Evolutionary conservation across 2,888 invertebrate genomes (phyloP).

Genomic region (Dasysyrphus tricinctus): DNA sequence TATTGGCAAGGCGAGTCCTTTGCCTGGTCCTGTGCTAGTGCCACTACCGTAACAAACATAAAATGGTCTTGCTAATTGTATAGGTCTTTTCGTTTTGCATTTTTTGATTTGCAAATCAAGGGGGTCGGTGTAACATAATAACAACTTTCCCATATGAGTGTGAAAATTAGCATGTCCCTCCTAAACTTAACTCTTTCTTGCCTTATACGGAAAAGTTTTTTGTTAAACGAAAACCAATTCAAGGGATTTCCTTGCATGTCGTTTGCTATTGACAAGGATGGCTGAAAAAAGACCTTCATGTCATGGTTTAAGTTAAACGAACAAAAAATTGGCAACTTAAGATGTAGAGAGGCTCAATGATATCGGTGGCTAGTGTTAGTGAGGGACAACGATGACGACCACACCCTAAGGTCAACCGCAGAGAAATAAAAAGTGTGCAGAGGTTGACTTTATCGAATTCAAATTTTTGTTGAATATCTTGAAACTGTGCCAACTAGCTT

Average conservation of each 20-base stretch:
- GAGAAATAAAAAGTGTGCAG: not conserved
- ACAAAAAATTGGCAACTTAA: constrained; percentile 28
- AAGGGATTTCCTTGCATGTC: constrained; percentile 49
- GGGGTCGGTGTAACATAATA: constrained; percentile 35
- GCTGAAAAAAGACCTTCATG: constrained; percentile 12
- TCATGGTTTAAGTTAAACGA: constrained; percentile 37
- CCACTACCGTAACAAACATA: constrained; percentile 9
- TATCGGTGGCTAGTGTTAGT: not conserved
- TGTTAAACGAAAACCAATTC: constrained; percentile 19
- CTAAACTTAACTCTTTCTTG: not conserved
- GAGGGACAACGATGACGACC: constrained; percentile 7
- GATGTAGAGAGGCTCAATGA: constrained; percentile 35
- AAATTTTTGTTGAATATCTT: constrained; percentile 36
- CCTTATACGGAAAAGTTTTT: not conserved
- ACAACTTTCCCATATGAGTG: constrained; percentile 59
- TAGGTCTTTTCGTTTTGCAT: constrained; percentile 40
- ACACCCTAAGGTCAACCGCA: constrained; percentile 44
- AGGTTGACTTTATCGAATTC: not conserved
- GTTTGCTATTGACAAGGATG: constrained; percentile 42
- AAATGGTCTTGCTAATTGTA: constrained; percentile 46
- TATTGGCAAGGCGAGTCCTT: constrained; percentile 53
- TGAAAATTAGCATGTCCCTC: constrained; percentile 43
- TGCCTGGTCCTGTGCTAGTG: not conserved
- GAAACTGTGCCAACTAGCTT: constrained; percentile 51
- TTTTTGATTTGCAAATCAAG: constrained; percentile 49